Conservation (phyloP, 2,888 invertebrate genomes). For the Slavum lentiscoides region DNA sequence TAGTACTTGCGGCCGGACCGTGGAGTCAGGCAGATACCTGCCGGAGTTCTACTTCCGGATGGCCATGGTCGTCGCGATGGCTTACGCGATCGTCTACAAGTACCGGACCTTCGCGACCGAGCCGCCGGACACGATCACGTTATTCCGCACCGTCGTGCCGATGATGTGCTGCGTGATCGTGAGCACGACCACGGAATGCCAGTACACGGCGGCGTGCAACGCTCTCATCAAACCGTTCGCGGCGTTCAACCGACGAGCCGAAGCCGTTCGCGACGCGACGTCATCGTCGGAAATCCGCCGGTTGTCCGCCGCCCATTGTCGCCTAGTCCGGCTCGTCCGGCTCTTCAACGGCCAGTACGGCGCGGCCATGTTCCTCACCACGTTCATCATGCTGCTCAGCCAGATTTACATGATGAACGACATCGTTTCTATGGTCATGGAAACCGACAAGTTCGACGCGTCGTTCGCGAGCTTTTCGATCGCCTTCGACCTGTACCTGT, state of each 20-base stretch:
- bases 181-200: not conserved
- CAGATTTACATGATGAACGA: slow-evolving; percentile 14
- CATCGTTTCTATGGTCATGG: not conserved
- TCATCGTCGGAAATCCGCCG: not conserved
- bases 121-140: no score
- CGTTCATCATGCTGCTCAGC: not conserved
- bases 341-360: slow-evolving; percentile 32
- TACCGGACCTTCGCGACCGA: not conserved
- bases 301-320: not conserved
- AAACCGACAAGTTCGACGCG: not conserved
- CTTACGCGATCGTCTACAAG: not conserved
- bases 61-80: fast-evolving
- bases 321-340: slow-evolving; percentile 6
- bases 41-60: slow-evolving; percentile 10
- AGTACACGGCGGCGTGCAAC: not conserved
- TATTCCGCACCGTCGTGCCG: not conserved
- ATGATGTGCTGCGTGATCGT: not conserved
- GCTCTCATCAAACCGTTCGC: slow-evolving; percentile 1
- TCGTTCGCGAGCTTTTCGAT: not conserved
- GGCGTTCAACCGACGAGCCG: not conserved
- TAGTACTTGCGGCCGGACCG: not conserved
- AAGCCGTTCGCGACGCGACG: not conserved
- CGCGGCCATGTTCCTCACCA: slow-evolving; percentile 14
- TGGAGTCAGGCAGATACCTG: slow-evolving; percentile 26
- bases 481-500: not conserved